Conservation (phyloP, 2,113 vertebrate species). For the Callipepla squamata region DNA sequence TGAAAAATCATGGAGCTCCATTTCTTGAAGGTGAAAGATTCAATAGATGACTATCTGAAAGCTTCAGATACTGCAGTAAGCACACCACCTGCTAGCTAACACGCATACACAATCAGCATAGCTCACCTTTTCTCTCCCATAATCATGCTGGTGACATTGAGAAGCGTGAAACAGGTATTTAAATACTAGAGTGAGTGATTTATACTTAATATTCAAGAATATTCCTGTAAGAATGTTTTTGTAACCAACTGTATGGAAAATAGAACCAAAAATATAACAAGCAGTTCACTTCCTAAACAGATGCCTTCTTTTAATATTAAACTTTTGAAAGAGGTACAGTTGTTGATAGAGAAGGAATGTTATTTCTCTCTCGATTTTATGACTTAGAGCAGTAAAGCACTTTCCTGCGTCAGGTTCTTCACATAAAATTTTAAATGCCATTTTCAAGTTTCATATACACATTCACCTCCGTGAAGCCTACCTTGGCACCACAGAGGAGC, state of each 20-base stretch:
- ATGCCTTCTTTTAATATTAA: background rate
- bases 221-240: background rate
- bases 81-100: background rate
- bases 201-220: background rate
- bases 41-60: background rate
- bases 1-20: background rate
- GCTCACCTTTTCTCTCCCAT: background rate
- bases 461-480: background rate
- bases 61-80: background rate
- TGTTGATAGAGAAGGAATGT: background rate
- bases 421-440: background rate
- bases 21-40: background rate
- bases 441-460: accelerated
- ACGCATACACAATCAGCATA: background rate
- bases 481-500: accelerated
- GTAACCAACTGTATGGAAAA: background rate
- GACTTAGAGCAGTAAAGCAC: background rate
- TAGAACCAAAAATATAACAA: background rate
- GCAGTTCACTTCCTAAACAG: accelerated
- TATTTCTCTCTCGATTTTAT: background rate
- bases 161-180: background rate
- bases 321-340: background rate
- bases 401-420: background rate
- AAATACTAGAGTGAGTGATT: background rate
- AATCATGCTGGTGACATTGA: accelerated